Evolutionary conservation across 2,888 invertebrate species (phyloP).

Genomic region (Calameuta pallipes): DNA sequence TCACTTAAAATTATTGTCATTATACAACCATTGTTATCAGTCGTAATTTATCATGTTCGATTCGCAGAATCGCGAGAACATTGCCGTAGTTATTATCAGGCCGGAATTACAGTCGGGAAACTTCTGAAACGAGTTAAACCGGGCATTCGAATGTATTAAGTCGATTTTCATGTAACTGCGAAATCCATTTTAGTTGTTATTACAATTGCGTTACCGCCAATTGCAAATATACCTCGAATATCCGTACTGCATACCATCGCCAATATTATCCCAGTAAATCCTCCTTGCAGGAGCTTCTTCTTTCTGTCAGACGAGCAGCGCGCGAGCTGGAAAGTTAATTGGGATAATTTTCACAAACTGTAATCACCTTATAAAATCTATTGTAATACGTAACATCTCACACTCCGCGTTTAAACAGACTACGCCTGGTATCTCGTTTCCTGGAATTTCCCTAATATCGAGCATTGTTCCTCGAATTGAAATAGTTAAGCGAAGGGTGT

Average conservation of each 20-base stretch:
- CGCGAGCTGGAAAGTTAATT: neutral
- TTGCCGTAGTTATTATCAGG: constrained; percentile 49
- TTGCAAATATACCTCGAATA: neutral
- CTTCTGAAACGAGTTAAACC: constrained; percentile 25
- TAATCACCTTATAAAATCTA: neutral
- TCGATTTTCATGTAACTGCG: neutral
- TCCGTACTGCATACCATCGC: neutral
- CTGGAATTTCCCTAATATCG: constrained; percentile 45
- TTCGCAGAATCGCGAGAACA: neutral
- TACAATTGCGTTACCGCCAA: neutral
- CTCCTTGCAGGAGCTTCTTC: neutral
- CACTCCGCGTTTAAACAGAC: neutral
- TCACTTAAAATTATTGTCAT: neutral
- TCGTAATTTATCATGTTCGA: neutral
- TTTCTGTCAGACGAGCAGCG: neutral
- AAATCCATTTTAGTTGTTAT: neutral
- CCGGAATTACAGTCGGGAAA: constrained; percentile 55
- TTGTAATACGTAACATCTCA: neutral
- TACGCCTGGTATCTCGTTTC: constrained; percentile 7
- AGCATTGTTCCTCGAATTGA: constrained; percentile 51
- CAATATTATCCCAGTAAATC: neutral
- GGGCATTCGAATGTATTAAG: neutral
- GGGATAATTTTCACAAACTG: neutral
- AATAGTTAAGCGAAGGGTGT: constrained; percentile 39
- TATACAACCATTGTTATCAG: neutral